Evolutionary conservation across 2,797 vertebrate genomes (phyloP).

Genomic region (Setipinna tenuifilis): DNA sequence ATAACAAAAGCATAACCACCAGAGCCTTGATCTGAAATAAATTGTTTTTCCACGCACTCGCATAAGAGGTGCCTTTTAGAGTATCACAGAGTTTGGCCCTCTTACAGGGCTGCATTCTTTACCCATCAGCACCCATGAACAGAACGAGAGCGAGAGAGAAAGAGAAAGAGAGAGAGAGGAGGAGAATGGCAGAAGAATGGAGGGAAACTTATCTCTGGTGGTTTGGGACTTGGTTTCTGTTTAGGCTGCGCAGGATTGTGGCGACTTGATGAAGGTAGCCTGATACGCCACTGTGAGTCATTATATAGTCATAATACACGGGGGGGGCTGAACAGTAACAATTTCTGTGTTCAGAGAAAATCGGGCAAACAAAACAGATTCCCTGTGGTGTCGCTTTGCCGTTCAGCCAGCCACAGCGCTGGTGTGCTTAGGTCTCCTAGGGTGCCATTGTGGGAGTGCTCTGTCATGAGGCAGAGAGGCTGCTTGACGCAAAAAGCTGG

Average conservation of each 20-base stretch:
- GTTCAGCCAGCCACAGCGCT: not conserved
- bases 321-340: not conserved
- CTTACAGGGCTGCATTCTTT: conserved; percentile 37
- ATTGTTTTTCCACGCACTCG: conserved; percentile 53
- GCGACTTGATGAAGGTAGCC: not conserved
- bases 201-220: not conserved
- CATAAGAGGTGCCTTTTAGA: conserved; percentile 51
- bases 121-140: conserved; percentile 2
- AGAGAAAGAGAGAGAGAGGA: not conserved
- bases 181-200: not conserved
- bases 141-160: not conserved
- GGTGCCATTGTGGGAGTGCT: conserved; percentile 1
- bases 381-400: not conserved
- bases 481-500: not conserved
- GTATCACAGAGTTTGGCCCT: not conserved
- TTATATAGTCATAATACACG: not conserved
- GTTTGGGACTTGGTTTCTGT: not conserved
- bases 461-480: conserved; percentile 22
- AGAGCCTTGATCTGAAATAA: conserved; percentile 47
- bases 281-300: not conserved
- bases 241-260: not conserved
- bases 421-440: not conserved
- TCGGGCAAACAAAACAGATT: not conserved
- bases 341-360: not conserved
- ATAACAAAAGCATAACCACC: conserved; percentile 48